Percentiles rank a stretch among this genome's conserved stretches.
Conservation (phyloP, 2,888 invertebrate genomes). For the Drosophila nr. fundita region DNA sequence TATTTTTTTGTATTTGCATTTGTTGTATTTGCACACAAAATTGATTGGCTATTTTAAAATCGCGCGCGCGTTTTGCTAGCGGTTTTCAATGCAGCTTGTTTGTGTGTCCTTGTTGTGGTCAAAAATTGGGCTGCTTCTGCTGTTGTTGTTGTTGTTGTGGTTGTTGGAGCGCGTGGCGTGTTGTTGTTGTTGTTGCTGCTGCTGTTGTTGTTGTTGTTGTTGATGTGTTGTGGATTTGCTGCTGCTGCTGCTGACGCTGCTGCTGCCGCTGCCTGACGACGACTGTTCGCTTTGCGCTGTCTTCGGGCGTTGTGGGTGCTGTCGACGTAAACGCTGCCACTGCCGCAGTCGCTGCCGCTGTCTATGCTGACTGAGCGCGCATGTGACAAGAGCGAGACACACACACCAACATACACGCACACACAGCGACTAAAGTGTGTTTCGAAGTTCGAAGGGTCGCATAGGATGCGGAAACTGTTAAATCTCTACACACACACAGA, state of each 20-base stretch:
- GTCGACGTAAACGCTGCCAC: constrained; percentile 49
- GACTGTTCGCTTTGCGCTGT: constrained; percentile 64
- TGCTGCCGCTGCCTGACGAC: constrained; percentile 78
- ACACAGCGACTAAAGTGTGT: constrained; percentile 44
- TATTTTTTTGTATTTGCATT: constrained; percentile 20
- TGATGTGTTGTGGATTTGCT: constrained; percentile 35
- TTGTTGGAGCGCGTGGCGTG: constrained; percentile 46
- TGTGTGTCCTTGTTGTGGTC: constrained; percentile 41
- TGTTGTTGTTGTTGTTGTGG: constrained; percentile 19
- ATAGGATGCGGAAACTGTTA: constrained; percentile 59
- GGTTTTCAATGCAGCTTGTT: constrained; percentile 9
- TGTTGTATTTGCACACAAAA: constrained; percentile 18
- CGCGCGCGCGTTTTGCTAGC: constrained; percentile 47
- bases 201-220: constrained; percentile 16
- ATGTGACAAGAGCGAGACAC: constrained; percentile 61
- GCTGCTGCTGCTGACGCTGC: constrained; percentile 69
- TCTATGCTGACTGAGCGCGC: constrained; percentile 63
- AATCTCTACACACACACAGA: constrained; percentile 52
- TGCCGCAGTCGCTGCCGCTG: constrained; percentile 32
- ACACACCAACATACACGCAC: constrained; percentile 21
- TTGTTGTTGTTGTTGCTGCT: constrained; percentile 14
- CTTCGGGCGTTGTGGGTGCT: constrained; percentile 66
- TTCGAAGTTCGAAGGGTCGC: constrained; percentile 60
- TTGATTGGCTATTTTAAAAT: constrained; percentile 24
- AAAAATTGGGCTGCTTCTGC: constrained; percentile 13